Base-by-base conservation (phyloP, 2,797 vertebrate species). In the Tapera naevia region DNA sequence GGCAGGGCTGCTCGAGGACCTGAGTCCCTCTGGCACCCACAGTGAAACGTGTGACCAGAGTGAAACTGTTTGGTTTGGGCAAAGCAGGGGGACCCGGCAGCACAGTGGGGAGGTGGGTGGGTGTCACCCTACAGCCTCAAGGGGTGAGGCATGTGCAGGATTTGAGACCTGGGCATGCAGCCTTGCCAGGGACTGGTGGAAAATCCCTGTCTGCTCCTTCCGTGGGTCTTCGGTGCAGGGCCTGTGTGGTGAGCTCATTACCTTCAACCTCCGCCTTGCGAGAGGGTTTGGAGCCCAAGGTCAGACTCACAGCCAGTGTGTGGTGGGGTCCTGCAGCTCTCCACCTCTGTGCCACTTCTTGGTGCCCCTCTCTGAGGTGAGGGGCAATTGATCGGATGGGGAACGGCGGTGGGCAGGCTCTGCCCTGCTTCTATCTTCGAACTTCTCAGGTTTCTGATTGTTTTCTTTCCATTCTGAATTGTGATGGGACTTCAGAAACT, bases 401-500 rank as follows among this genome's bases (percentile, higher is more conserved):
- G 2, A 2, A 11, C 8, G 56, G 70, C 54, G 60, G 66, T 4
- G 4, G 35, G 56, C 30, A 21, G 73, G 22, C 46, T 60, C 39
- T 27, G 54, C 67, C 61, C 54, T 39, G 46, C 46, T 48, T 46
- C 46, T 24, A 22, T 23, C 46, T 73, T n/a, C 10, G 32, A 30
- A 37, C 58, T 4, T 22, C 91, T 93, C 65, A 7, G 57, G 74
- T 95, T 91, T 91, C 37, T 91, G 56, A 69, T 90, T 69, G 86
- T 72, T 94, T 65, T 98, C 92, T 97, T 48, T 96, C 89, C 73
- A 4, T 39, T 92, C 53, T 57, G 75, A 65, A 13, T 95, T 87
- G 84, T 94, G 66, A 67, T 23, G 97, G 98, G 98, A 96, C 92
- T 95, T 97, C 35, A 64, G 94, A 98, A 98, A 96, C 98, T 93